phyloP scores from a whole-genome alignment of 2,113 vertebrate species.

The Ptyas mucosa region DNA sequence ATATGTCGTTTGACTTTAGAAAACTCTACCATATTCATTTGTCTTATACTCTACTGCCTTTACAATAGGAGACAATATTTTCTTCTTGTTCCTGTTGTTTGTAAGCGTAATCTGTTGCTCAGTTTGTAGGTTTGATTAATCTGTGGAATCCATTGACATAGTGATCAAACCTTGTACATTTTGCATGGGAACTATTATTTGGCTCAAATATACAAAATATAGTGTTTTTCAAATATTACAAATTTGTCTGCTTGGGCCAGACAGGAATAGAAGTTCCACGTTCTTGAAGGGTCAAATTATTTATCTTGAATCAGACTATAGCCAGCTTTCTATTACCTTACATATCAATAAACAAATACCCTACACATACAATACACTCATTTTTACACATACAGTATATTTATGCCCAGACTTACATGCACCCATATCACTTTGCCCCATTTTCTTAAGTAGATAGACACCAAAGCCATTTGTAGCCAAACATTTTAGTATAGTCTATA shows the following conservation, averaged over 20 bases:
- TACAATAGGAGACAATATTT: neutral
- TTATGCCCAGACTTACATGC: neutral
- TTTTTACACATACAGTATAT: slow-evolving; percentile 2
- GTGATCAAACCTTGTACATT: neutral
- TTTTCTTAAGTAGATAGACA: accelerated
- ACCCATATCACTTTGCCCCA: accelerated
- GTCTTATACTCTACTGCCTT: neutral
- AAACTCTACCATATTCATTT: neutral
- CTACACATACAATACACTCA: neutral
- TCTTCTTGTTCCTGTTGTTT: neutral
- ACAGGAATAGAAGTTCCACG: neutral
- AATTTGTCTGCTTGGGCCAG: neutral
- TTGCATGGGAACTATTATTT: neutral
- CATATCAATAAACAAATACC: accelerated
- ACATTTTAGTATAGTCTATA: neutral
- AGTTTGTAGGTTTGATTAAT: neutral
- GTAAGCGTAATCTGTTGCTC: neutral
- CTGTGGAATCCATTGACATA: neutral
- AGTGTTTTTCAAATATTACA: neutral
- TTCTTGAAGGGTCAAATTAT: neutral
- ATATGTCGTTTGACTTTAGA: neutral
- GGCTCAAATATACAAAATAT: neutral
- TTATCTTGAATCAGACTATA: neutral
- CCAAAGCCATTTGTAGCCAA: neutral
- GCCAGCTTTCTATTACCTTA: accelerated